These are phyloP conservation scores for Suricata suricatta DNA, from an alignment of 2,113 vertebrate species.

Conservation along the genomic window DNA sequence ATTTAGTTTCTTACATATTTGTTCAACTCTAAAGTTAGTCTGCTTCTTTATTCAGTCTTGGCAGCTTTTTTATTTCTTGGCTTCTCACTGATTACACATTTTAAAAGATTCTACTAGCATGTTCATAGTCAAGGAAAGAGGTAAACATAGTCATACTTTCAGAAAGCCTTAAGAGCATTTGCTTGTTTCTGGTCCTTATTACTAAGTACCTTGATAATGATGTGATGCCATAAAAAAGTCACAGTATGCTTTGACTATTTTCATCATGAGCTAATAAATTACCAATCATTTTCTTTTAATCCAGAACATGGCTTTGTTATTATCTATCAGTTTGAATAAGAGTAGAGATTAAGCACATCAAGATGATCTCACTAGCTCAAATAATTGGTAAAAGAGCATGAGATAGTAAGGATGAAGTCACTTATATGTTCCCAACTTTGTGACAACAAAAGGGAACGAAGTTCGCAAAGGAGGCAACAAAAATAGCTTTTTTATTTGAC, in stretches of 20 bases:
- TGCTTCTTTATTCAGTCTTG: background rate
- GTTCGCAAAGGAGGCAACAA: background rate
- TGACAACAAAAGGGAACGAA: background rate
- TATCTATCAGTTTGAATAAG: constrained; percentile 43
- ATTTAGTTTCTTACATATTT: background rate
- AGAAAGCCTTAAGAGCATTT: background rate
- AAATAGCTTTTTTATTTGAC: background rate
- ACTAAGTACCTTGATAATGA: background rate
- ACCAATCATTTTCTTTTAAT: constrained; percentile 1
- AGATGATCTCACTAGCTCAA: background rate
- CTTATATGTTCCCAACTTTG: background rate
- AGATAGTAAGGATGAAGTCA: background rate
- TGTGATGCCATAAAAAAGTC: background rate
- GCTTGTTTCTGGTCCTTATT: background rate
- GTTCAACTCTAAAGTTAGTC: background rate
- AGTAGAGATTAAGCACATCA: background rate
- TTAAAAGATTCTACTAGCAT: background rate
- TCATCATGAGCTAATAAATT: background rate
- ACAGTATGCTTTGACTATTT: background rate
- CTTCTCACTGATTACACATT: background rate
- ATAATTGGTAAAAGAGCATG: background rate
- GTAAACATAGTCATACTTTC: background rate
- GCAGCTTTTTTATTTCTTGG: background rate
- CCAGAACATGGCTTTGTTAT: background rate
- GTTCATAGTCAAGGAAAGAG: background rate